These are phyloP conservation scores for Martes martes DNA, from an alignment of 2,113 vertebrate genomes.

Conservation along the genomic window DNA sequence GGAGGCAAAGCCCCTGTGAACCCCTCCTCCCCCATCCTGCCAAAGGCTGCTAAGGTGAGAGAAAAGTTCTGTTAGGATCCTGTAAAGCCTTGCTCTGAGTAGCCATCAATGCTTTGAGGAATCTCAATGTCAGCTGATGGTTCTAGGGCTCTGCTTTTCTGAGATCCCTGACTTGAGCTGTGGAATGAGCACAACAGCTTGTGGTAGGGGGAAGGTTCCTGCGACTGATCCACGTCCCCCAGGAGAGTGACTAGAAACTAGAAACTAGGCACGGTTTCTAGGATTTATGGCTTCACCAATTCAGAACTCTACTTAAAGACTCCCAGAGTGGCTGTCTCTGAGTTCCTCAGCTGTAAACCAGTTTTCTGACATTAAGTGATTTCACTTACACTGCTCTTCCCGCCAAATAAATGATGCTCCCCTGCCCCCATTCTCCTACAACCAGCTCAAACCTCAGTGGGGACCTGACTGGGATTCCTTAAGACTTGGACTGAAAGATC, in stretches of 20 bases:
- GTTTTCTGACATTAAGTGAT: slow-evolving; percentile 4
- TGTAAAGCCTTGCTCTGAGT: not conserved
- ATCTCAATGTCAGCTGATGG: slow-evolving; percentile 72
- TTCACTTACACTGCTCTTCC: not conserved
- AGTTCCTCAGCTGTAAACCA: not conserved
- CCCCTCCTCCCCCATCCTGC: not conserved
- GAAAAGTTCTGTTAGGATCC: slow-evolving; percentile 73
- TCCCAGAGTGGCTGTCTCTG: not conserved
- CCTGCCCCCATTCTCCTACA: not conserved
- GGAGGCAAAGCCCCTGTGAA: slow-evolving; percentile 52
- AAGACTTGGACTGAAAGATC: not conserved
- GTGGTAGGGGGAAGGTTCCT: not conserved
- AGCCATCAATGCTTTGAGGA: slow-evolving; percentile 55
- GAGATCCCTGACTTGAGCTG: slow-evolving; percentile 34
- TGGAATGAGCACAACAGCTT: not conserved
- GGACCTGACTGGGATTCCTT: not conserved
- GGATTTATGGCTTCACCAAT: not conserved
- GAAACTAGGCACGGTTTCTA: not conserved
- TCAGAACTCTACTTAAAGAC: not conserved
- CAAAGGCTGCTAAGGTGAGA: slow-evolving; percentile 70
- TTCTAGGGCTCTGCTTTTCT: slow-evolving; percentile 69
- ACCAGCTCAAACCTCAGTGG: not conserved
- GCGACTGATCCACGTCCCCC: not conserved
- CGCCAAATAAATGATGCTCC: not conserved
- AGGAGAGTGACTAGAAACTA: not conserved